A percentile compares a stretch with the other conserved stretches of the same genome.
phyloP scores from a whole-genome alignment of 2,888 invertebrate genomes.

The Macaria notata region DNA sequence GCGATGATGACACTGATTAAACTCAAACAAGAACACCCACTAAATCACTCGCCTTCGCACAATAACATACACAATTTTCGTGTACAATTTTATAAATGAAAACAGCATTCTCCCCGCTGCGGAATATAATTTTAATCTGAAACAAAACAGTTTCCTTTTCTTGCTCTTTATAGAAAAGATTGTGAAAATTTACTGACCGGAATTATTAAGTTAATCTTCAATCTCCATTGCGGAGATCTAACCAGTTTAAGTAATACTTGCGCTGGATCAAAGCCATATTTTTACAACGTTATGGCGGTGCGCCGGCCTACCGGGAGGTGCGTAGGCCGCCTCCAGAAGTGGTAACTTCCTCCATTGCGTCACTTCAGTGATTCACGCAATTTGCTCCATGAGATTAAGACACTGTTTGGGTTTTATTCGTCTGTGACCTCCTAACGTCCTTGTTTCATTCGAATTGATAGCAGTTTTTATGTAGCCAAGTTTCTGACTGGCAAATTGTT shows the following conservation, averaged over 20 bases:
- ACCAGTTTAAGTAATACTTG: constrained; percentile 49
- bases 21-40: constrained; percentile 3
- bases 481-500: constrained; percentile 8
- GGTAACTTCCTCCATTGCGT: constrained; percentile 76
- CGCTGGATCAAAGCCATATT: constrained; percentile 56
- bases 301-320: constrained; percentile 50
- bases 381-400: constrained; percentile 54
- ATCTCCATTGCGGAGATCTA: constrained; percentile 45
- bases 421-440: constrained; percentile 60
- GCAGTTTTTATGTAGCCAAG: constrained; percentile 11
- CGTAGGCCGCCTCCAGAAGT: constrained; percentile 70
- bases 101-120: constrained; percentile 15
- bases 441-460: constrained; percentile 37
- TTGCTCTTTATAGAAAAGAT: constrained; percentile 28
- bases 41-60: not conserved
- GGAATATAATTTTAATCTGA: constrained; percentile 24
- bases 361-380: constrained; percentile 71
- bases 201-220: constrained; percentile 50
- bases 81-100: constrained; percentile 8
- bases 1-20: constrained; percentile 21
- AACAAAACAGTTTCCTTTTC: constrained; percentile 30
- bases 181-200: constrained; percentile 42
- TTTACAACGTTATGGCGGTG: constrained; percentile 52
- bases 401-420: constrained; percentile 50
- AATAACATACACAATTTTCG: not conserved